A percentile compares a stretch with the other conserved stretches of the same genome.
Conservation (phyloP, 2,888 invertebrate genomes). For the Clusia tigrina region DNA sequence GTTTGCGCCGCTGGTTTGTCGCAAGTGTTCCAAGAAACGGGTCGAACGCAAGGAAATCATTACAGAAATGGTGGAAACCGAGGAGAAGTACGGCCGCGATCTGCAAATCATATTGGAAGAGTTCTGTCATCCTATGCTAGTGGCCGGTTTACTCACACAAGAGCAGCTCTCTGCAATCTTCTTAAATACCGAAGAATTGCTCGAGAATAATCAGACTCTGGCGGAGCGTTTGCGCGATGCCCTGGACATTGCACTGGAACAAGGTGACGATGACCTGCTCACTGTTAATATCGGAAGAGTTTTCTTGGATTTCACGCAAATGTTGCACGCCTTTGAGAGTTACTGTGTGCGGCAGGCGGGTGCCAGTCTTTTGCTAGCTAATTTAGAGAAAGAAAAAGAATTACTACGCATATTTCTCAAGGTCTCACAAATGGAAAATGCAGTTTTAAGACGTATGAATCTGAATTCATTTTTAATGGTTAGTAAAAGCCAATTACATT, state of each 20-base stretch:
- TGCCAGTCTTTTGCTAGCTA: constrained; percentile 85
- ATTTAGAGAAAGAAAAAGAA: constrained; percentile 94
- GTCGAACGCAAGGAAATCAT: constrained; percentile 93
- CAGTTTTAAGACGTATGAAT: constrained; percentile 91
- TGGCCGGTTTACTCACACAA: constrained; percentile 87
- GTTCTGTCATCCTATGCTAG: constrained; percentile 91
- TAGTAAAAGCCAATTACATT: constrained; percentile 45
- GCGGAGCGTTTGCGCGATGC: constrained; percentile 87
- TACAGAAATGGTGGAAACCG: constrained; percentile 94
- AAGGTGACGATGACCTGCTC: constrained; percentile 82
- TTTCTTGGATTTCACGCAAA: constrained; percentile 87
- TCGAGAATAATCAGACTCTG: constrained; percentile 85
- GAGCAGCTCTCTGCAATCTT: constrained; percentile 93
- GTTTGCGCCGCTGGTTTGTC: constrained; percentile 82
- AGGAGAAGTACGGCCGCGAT: constrained; percentile 93
- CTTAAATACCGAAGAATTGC: constrained; percentile 89
- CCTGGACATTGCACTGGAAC: constrained; percentile 83
- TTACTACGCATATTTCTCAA: constrained; percentile 90
- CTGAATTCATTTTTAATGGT: constrained; percentile 98
- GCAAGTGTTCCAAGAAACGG: constrained; percentile 87
- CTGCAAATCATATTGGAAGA: constrained; percentile 91
- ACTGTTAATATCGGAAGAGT: constrained; percentile 91
- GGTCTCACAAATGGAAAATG: constrained; percentile 97
- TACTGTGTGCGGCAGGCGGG: constrained; percentile 94
- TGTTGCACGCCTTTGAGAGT: constrained; percentile 93